Evolutionary conservation across 2,113 vertebrate genomes (phyloP).

Genomic region (Speoplatyrhinus poulsoni): DNA sequence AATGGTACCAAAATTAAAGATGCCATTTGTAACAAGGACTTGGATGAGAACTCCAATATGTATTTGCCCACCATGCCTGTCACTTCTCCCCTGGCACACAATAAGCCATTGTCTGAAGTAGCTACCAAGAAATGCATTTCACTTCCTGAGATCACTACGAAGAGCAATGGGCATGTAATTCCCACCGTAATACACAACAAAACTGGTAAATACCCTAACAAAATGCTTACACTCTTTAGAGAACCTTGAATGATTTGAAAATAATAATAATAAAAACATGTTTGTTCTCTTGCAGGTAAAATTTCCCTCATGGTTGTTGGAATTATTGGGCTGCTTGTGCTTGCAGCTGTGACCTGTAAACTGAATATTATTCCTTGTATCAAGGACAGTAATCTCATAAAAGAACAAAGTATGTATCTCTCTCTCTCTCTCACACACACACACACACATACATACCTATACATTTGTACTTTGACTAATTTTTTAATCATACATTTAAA

Average conservation of each 20-base stretch:
- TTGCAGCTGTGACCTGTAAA: constrained; percentile 53
- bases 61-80: neutral
- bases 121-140: neutral
- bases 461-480: neutral
- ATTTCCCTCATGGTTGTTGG: constrained; percentile 34
- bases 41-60: neutral
- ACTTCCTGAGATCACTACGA: rapidly evolving
- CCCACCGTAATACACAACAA: neutral
- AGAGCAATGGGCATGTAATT: rapidly evolving
- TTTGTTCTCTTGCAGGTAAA: constrained; percentile 33
- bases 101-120: neutral
- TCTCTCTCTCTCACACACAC: neutral
- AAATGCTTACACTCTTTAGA: neutral
- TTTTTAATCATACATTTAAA: no score
- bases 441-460: neutral
- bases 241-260: neutral
- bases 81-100: neutral
- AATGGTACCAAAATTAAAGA: constrained; percentile 32
- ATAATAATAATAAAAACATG: neutral
- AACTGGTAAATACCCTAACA: constrained; percentile 32
- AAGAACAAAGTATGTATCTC: constrained; percentile 44
- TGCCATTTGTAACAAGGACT: constrained; percentile 32
- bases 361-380: constrained; percentile 8
- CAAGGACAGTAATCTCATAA: neutral
- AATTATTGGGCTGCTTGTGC: constrained; percentile 36